Percentiles rank a stretch among this genome's conserved stretches.
phyloP scores from a whole-genome alignment of 92 coral and sea anemone species.

The Palythoa grandis region DNA sequence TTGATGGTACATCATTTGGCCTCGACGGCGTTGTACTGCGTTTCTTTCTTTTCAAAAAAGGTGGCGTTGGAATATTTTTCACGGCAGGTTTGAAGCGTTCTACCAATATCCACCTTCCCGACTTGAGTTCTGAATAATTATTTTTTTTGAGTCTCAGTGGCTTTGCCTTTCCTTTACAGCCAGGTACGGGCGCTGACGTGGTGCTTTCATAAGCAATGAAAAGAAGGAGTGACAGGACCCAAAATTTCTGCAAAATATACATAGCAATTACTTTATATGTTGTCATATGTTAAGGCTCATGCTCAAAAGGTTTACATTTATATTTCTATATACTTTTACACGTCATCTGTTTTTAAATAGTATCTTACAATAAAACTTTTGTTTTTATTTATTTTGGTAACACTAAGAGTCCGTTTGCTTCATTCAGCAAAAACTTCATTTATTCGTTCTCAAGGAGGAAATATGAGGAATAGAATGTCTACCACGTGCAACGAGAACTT shows the following conservation, averaged over 20 bases:
- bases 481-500: not conserved
- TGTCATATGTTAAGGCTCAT: not conserved
- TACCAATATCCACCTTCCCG: conserved; percentile 19
- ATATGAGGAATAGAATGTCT: not conserved
- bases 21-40: not conserved
- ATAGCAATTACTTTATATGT: not conserved
- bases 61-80: not conserved
- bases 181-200: conserved; percentile 15
- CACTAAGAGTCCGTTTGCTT: not conserved
- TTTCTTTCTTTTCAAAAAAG: not conserved
- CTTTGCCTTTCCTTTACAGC: conserved; percentile 1
- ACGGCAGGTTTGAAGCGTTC: not conserved
- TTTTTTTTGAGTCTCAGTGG: not conserved
- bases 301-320: not conserved
- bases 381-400: not conserved
- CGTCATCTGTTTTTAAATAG: conserved; percentile 29
- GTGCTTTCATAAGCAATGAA: not conserved
- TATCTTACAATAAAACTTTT: conserved; percentile 1
- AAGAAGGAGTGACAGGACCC: not conserved
- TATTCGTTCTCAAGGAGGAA: not conserved
- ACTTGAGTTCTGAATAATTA: not conserved
- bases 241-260: conserved; percentile 11
- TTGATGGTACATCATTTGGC: conserved; percentile 36
- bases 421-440: not conserved
- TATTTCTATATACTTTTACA: not conserved